These are phyloP conservation scores for Sebastes iracundus DNA, from an alignment of 2,797 vertebrate genomes.

Conservation along the genomic window DNA sequence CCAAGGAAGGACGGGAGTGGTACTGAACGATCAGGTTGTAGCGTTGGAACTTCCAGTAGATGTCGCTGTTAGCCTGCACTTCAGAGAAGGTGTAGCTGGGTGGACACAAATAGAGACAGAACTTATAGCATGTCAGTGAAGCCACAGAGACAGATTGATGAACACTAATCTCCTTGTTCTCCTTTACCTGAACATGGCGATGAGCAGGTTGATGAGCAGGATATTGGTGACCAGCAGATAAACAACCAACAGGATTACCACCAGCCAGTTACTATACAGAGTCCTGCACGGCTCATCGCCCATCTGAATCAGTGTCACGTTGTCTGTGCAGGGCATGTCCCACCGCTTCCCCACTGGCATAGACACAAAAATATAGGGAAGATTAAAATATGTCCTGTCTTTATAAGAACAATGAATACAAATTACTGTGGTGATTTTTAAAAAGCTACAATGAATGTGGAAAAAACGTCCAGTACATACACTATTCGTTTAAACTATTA, in stretches of 20 bases:
- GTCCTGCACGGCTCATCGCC: slow-evolving; percentile 83
- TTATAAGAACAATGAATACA: not conserved
- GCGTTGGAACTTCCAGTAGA: slow-evolving; percentile 93
- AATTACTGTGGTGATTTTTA: not conserved
- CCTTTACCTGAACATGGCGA: slow-evolving; percentile 92
- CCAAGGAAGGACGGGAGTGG: slow-evolving; percentile 87
- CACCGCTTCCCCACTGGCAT: slow-evolving; percentile 78
- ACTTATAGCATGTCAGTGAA: not conserved
- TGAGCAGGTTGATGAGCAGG: slow-evolving; percentile 91
- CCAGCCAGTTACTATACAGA: slow-evolving; percentile 89
- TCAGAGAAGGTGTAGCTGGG: slow-evolving; percentile 89
- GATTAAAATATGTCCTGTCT: not conserved
- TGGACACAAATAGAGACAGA: not conserved
- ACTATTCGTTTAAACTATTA: not conserved
- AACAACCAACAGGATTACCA: slow-evolving; percentile 88
- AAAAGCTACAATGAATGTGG: not conserved
- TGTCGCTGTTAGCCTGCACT: slow-evolving; percentile 91
- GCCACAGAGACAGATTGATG: not conserved
- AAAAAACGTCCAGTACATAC: not conserved
- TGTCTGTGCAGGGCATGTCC: slow-evolving; percentile 79
- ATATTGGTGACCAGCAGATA: slow-evolving; percentile 93
- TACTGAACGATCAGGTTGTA: slow-evolving; percentile 92
- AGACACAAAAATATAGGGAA: not conserved
- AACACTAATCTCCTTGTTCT: not conserved
- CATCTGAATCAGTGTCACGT: slow-evolving; percentile 70